phyloP scores from a whole-genome alignment of 2,888 invertebrate genomes.

The Mongoloraphidia duomilia region DNA sequence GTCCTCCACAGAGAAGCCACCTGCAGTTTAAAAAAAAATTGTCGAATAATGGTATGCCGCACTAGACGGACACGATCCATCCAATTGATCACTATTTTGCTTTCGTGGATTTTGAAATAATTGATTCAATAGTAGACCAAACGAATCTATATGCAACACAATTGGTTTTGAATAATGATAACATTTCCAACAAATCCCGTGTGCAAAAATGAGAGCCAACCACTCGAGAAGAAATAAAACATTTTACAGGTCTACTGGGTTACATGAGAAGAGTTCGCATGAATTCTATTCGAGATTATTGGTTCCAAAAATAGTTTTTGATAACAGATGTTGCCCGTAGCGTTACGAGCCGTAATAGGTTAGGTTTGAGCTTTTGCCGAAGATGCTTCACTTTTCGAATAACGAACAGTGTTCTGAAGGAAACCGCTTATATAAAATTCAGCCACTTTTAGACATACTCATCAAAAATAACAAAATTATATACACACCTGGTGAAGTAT shows the following conservation, averaged over 20 bases:
- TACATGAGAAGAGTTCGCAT: conserved; percentile 6
- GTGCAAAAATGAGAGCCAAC: conserved; percentile 9
- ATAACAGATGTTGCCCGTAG: conserved; percentile 2
- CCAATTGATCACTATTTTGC: background rate
- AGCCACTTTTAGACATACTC: too few relatives aligned
- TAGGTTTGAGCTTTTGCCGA: background rate
- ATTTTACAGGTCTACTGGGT: conserved; percentile 10
- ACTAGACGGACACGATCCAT: conserved; percentile 5
- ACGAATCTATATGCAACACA: conserved; percentile 10
- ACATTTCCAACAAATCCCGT: conserved; percentile 5
- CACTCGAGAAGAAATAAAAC: conserved; percentile 8
- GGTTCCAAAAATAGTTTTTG: conserved; percentile 7
- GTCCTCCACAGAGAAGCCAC: conserved; percentile 9
- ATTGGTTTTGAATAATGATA: conserved; percentile 3
- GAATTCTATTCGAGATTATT: conserved; percentile 8
- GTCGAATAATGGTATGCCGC: conserved; percentile 9
- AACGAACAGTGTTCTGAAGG: background rate
- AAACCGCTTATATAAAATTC: too few relatives aligned
- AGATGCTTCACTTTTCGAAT: conserved; percentile 1
- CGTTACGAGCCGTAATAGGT: conserved; percentile 4
- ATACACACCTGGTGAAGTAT: conserved; percentile 15
- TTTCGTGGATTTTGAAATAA: conserved; percentile 1
- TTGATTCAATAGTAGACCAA: background rate
- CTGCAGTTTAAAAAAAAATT: conserved; percentile 10
- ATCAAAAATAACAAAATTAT: too few relatives aligned